phyloP scores from a whole-genome alignment of 2,113 vertebrate species.

The Apodemus speciosus region DNA sequence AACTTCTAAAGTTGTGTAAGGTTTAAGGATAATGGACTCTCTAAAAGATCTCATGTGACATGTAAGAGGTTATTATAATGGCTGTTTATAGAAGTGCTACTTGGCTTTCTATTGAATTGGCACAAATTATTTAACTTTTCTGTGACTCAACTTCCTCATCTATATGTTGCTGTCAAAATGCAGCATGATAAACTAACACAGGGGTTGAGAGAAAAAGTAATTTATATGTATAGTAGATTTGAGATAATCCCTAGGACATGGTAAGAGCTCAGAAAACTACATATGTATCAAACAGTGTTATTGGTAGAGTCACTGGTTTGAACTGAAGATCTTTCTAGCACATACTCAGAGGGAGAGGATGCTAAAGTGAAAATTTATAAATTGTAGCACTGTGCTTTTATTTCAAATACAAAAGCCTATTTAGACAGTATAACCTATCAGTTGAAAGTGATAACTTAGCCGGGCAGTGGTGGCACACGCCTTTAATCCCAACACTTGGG shows the following conservation, averaged over 20 bases:
- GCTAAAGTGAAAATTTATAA: background rate
- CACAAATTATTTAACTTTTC: background rate
- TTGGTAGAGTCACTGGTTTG: background rate
- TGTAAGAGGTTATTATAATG: background rate
- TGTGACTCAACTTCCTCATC: slow-evolving; percentile 38
- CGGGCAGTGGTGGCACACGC: too few species aligned
- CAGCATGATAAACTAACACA: background rate
- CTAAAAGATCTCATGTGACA: background rate
- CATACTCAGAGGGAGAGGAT: background rate
- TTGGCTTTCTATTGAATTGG: background rate
- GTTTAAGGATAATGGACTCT: background rate
- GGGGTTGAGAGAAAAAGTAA: background rate
- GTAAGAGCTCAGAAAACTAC: background rate
- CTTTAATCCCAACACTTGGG: too few species aligned
- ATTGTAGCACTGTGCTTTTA: background rate
- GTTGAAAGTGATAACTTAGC: background rate
- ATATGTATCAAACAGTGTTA: background rate
- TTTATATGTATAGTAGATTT: background rate
- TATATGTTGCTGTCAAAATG: background rate
- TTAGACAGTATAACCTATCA: background rate
- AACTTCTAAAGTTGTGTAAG: background rate
- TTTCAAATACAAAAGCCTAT: background rate
- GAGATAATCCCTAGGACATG: background rate
- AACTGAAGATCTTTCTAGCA: background rate
- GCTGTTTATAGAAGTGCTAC: background rate